Conservation (phyloP, 2,888 invertebrate genomes). For the Drosophila monieri region DNA sequence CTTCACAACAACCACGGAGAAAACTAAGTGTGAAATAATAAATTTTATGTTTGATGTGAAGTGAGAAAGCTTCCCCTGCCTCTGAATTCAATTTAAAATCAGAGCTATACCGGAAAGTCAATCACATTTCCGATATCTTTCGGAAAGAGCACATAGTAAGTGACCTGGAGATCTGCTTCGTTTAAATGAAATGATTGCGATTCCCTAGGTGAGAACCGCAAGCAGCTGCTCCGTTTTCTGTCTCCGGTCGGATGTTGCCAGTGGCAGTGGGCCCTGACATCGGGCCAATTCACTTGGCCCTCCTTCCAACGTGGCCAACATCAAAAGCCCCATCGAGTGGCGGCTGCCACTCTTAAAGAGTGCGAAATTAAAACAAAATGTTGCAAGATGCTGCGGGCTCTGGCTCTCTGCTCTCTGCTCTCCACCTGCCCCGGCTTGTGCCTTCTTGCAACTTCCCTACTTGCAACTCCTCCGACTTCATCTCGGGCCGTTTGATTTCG, state of each 20-base stretch:
- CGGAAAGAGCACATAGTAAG: conserved; percentile 17
- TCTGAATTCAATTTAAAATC: conserved; percentile 60
- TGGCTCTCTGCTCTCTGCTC: conserved; percentile 28
- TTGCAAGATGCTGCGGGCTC: conserved; percentile 73
- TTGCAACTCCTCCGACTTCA: conserved; percentile 30
- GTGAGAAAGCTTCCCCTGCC: conserved; percentile 1
- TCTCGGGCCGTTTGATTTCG: conserved; percentile 63
- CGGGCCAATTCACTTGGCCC: conserved; percentile 26
- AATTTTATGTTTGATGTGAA: neutral
- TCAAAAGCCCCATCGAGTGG: conserved; percentile 70
- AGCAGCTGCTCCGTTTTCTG: conserved; percentile 51
- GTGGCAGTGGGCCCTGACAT: conserved; percentile 17
- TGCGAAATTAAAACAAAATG: conserved; percentile 77
- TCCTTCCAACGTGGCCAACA: conserved; percentile 52
- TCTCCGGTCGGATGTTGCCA: conserved; percentile 9
- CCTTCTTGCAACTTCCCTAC: neutral
- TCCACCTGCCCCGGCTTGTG: conserved; percentile 2
- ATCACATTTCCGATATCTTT: conserved; percentile 31
- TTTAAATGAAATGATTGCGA: conserved; percentile 5
- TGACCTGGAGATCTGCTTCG: neutral
- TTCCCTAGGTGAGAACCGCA: conserved; percentile 43
- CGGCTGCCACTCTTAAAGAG: conserved; percentile 74
- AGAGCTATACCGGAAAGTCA: conserved; percentile 51
- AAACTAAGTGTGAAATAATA: conserved; percentile 36
- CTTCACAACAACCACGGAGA: conserved; percentile 40